These are phyloP conservation scores for Scaptomyza graminum DNA, from an alignment of 1,140 invertebrate genomes.

Conservation along the genomic window DNA sequence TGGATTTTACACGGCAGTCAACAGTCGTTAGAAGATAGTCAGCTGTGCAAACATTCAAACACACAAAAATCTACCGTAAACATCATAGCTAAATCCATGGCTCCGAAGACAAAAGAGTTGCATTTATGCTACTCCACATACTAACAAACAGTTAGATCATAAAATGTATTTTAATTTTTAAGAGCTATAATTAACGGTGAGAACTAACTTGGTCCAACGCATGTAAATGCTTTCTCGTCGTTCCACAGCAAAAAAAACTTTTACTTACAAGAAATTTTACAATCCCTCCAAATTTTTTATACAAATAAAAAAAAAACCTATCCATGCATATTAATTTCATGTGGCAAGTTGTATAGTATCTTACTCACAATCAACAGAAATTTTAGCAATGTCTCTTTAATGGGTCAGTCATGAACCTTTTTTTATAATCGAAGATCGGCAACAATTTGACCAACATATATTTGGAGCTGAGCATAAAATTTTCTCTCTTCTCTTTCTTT, in stretches of 20 bases:
- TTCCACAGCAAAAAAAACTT: neutral
- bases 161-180: neutral
- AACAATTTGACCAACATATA: neutral
- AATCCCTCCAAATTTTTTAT: neutral
- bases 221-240: neutral
- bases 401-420: slow-evolving; percentile 14
- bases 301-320: too few relatives aligned
- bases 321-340: neutral
- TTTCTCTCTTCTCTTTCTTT: slow-evolving; percentile 1
- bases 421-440: neutral
- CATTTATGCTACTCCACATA: slow-evolving; percentile 11
- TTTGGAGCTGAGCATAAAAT: slow-evolving; percentile 1
- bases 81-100: slow-evolving; percentile 1
- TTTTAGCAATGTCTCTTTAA: neutral
- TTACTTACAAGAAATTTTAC: too few relatives aligned
- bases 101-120: slow-evolving; percentile 16
- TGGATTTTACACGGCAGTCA: slow-evolving; percentile 13
- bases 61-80: slow-evolving; percentile 20
- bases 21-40: neutral
- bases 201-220: neutral
- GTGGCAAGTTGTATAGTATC: neutral
- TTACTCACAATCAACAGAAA: slow-evolving; percentile 3
- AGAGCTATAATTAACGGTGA: neutral
- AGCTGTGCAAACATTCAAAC: slow-evolving; percentile 24
- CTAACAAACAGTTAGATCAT: neutral